Evolutionary conservation across 2,113 vertebrate genomes (phyloP), one percentile per base, ranked within the genome.

Genomic region (Erpornis zantholeuca): DNA sequence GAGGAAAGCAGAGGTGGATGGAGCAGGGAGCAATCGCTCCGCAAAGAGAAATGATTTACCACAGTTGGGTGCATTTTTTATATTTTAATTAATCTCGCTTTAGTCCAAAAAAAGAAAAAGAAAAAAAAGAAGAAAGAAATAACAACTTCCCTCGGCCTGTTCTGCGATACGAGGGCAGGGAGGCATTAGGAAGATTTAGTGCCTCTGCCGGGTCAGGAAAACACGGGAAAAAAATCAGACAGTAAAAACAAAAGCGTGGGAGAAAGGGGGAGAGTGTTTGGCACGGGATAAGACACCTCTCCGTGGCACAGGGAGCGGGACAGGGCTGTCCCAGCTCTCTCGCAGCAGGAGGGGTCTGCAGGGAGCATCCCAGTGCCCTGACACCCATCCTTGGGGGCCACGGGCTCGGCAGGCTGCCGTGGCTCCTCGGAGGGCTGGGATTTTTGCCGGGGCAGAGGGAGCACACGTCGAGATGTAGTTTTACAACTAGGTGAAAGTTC

Each of bases 401-500:
- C 13, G 4, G 70, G 76, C 80, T 88, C n/a, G 47, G 83, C 76
- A 82, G 2, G 10, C 50, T 57, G 89, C 86, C 29, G 38, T 24
- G 4, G 17, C 90, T 77, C 53, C 81, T 56, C 76, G 19, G 2
- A 69, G 79, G 50, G 9, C 68, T 19, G 3, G 68, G 52, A 68
- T 60, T 65, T 54, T 10, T 54, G 90, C 70, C 1, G 68, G 76
- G 50, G 54, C 2, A 0, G 73, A 77, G 93, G 64, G 82, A 96
- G 59, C 64, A 69, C 77, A 36, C 63, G n/a, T 69, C 68, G 86
- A 91, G 92, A 92, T 86, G 95, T 9, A 72, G 70, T 83, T 90
- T 96, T 96, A 91, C 94, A 94, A 96, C 79, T 88, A 96, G 95
- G 96, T 76, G 82, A 96, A 95, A 77, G 94, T 96, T 95, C 96